phyloP scores from a whole-genome alignment of 2,113 vertebrate genomes.

The Aythya baeri region DNA sequence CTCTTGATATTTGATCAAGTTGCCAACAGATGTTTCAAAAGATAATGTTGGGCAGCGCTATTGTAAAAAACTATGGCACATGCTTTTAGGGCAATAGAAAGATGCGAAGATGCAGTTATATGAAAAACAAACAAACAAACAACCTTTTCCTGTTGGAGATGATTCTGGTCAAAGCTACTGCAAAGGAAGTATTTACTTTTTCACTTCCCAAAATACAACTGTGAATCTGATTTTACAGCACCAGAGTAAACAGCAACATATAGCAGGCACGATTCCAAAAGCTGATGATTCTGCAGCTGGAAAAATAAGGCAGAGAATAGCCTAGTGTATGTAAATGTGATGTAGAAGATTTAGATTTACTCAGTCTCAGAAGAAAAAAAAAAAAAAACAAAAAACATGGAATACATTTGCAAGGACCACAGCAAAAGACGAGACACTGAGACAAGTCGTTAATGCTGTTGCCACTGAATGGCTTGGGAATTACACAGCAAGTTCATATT shows the following conservation, averaged over 20 bases:
- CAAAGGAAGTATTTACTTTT: not conserved
- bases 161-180: not conserved
- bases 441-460: not conserved
- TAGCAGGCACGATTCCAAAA: not conserved
- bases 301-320: not conserved
- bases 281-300: not conserved
- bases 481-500: not conserved
- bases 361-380: not conserved
- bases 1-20: not conserved
- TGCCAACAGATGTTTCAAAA: not conserved
- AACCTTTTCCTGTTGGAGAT: not conserved
- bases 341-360: not conserved
- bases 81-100: not conserved
- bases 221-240: not conserved
- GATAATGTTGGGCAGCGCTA: not conserved
- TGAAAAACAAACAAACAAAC: accelerated
- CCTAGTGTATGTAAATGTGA: not conserved
- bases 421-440: not conserved
- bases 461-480: not conserved
- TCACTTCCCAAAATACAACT: not conserved
- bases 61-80: not conserved
- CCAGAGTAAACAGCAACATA: not conserved
- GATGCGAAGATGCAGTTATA: not conserved
- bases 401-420: not conserved
- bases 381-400: not conserved